Evolutionary conservation across 2,797 vertebrate genomes (phyloP), one percentile per base, ranked within the genome.

Genomic region (Enteromius radiatus): DNA sequence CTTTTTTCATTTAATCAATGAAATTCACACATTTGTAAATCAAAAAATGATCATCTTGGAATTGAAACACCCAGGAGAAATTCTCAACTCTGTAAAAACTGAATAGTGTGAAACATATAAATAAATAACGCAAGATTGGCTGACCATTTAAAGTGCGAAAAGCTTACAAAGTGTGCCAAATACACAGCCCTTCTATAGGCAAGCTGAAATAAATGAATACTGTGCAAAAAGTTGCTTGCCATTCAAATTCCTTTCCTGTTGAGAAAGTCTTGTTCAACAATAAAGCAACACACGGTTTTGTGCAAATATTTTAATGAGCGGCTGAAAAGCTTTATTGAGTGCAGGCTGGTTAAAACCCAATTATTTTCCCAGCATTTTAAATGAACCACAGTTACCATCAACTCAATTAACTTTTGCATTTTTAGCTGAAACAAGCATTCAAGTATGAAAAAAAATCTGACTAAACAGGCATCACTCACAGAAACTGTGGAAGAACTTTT

Each of bases 281-380:
- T 79, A 26, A 59, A 80, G 49, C 41, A 21, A 12, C 76, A 59
- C n/a, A 64, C n/a, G 83, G 70, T 85, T 86, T 83, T 75, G 74
- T 45, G 17, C 76, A 81, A 33, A 87, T 84, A 87, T 70, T 82
- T 76, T 84, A 86, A 82, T 84, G 49, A 84, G 36, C 61, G 83
- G 23, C 69, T 85, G 84, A 85, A 89, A 89, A 90, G 83, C 76
- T 80, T 92, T 88, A 91, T 87, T 88, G 85, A 69, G 70, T 89
- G 88, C 33, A 86, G 87, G 41, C 68, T 85, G 38, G 45, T 54
- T 19, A 59, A 70, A 84, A 84, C 87, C 75, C 69, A 86, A 63
- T 64, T 68, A 86, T 88, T 90, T 86, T 86, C 59, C 56, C 54
- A 83, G 70, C 67, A 80, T 80, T 77, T 70, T 88, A 87, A 90